Evolutionary conservation across 1,140 invertebrate species (phyloP).

Genomic region (Lordiphosa mommai): DNA sequence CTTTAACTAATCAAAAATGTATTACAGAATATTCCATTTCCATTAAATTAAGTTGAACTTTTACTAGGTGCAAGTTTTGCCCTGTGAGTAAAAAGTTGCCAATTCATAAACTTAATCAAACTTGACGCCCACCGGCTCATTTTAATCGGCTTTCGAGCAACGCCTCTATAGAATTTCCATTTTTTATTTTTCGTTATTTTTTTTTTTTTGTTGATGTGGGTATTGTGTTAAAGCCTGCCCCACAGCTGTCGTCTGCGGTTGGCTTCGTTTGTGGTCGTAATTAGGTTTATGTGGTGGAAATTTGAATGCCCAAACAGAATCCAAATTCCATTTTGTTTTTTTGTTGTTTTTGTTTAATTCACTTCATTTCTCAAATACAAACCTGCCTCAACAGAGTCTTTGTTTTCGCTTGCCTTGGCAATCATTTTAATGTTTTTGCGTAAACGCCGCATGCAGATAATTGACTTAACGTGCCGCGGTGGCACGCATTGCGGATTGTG

Average conservation of each 20-base stretch:
- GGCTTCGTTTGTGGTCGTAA: conserved; percentile 38
- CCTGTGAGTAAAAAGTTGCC: conserved; percentile 28
- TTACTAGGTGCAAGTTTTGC: conserved; percentile 1
- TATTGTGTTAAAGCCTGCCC: conserved; percentile 34
- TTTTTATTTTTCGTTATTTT: conserved; percentile 13
- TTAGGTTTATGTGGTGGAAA: conserved; percentile 47
- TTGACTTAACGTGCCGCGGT: conserved; percentile 50
- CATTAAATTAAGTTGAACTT: neutral
- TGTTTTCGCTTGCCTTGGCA: conserved; percentile 12
- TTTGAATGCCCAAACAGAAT: conserved; percentile 30
- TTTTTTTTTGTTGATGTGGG: conserved; percentile 30
- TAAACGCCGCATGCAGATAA: conserved; percentile 57
- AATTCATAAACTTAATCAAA: conserved; percentile 71
- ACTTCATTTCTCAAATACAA: neutral
- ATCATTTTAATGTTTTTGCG: conserved; percentile 19
- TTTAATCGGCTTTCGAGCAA: conserved; percentile 62
- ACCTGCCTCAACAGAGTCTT: neutral
- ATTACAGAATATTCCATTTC: neutral
- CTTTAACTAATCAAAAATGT: conserved; percentile 1
- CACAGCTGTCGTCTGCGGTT: conserved; percentile 25
- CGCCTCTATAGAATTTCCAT: conserved; percentile 41
- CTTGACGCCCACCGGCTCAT: conserved; percentile 41
- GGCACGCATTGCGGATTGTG: conserved; percentile 30
- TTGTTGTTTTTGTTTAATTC: neutral
- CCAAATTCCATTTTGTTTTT: too few species aligned